phyloP scores from a whole-genome alignment of 2,113 vertebrate genomes.

The Acrocephalus arundinaceus region DNA sequence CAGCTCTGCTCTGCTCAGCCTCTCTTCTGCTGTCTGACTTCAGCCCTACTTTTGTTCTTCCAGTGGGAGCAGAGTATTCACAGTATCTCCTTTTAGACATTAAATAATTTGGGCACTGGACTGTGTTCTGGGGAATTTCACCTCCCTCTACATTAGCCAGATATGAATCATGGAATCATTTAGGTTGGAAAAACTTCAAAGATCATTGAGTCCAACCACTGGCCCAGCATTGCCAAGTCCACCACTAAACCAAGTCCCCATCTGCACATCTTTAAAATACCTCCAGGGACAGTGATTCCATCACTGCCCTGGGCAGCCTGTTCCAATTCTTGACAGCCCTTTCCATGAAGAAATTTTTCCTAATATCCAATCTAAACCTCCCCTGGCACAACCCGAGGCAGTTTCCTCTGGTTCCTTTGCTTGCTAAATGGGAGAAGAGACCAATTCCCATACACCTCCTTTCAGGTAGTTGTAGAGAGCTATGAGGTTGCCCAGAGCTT shows the following conservation, averaged over 20 bases:
- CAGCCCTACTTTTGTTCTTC: neutral
- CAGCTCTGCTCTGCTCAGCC: neutral
- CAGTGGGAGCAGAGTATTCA: neutral
- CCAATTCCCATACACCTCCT: neutral
- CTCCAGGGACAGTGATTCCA: neutral
- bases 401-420: neutral
- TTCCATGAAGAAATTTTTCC: neutral
- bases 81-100: neutral
- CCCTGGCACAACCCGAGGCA: neutral
- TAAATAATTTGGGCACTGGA: neutral
- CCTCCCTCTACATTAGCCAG: neutral
- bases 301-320: neutral
- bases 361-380: neutral
- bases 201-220: neutral
- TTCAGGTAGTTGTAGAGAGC: neutral
- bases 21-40: neutral
- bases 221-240: neutral
- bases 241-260: neutral
- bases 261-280: neutral
- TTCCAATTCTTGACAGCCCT: neutral
- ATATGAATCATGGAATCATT: neutral
- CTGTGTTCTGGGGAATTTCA: neutral
- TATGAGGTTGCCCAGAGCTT: rapidly evolving
- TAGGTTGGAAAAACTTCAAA: neutral
- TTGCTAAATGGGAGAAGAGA: neutral